Evolutionary conservation across 2,113 vertebrate genomes (phyloP), one percentile per base, ranked within the genome.

Genomic region (Rhinolophus sinicus): DNA sequence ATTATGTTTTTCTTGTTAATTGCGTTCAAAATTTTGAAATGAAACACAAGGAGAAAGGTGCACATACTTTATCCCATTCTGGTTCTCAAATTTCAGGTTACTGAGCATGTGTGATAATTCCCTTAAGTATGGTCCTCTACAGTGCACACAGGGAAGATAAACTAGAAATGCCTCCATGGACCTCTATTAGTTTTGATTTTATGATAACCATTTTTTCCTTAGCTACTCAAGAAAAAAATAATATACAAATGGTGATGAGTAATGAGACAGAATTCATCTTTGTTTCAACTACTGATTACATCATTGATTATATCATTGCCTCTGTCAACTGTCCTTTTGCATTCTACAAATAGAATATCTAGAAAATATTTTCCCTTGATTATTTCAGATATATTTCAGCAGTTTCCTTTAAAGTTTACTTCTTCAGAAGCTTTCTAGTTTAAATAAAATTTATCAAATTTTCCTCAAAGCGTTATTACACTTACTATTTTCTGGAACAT

Each of bases 381-480:
- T 88, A 60, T 56, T 92, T 96, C 52, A 76, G 70, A 60, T 72
- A 69, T 54, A 60, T 47, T 35, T 50, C 16, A 89, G n/a, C 72
- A 93, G 38, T 88, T 95, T 89, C 56, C 26, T 52, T 89, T 84
- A 54, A 72, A 64, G 62, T 92, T 90, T 77, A 76, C 35, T 64
- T 83, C 47, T 83, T 82, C 40, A 73, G 22, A 87, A 58, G 21
- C 11, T 88, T 91, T 30, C 50, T 75, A 56, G 4, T 73, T 88
- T 62, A 88, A 78, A 58, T 44, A 87, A 50, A 40, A 58, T 18
- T 56, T 56, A 35, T 85, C 72, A 88, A 54, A 83, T 56, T 88
- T 85, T 54, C 77, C 52, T 64, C 54, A 22, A 85, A 81, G 33
- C 76, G 22, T 60, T 6, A 92, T 50, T 60, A 47, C 22, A 60